Evolutionary conservation across 2,113 vertebrate species (phyloP), one percentile per base, ranked within the genome.

Genomic region (Syngnathoides biaculeatus): DNA sequence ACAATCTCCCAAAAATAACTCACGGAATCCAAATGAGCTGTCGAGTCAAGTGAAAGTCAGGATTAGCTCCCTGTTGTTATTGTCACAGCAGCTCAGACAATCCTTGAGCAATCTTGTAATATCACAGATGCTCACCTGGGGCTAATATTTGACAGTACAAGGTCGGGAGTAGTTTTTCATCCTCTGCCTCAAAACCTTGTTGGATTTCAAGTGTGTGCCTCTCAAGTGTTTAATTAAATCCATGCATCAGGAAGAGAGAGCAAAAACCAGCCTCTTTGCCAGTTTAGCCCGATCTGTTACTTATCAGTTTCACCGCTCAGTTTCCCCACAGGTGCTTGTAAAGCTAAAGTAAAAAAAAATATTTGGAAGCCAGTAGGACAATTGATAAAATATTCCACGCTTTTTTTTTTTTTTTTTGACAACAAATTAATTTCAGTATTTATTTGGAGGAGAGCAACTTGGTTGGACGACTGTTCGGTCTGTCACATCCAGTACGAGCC

Each of bases 141-240:
- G 67, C 55, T 55, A 43, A 59, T 30, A 30, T 65, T 24, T 60
- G 61, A 47, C 53, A 45, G 27, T 15, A 22, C 13, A 6, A 12
- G 2, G 14, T 24, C 27, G 35, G 52, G 5, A 73, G 40, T 62
- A 12, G 40, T 56, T 45, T 17, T 69, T 65, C 17, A 65, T 27
- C 53, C 26, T 62, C n/a, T 56, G 57, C 63, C 35, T 55, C 1
- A 9, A 65, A 40, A 22, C 17, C 27, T 60, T 45, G 38, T 56
- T 42, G 40, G n/a, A 62, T 63, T 67, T 38, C 43, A 24, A 62
- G 42, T 64, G 5, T 27, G 26, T 24, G 24, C 45, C 71, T 22
- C 30, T 57, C 11, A 57, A 64, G 30, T 42, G 59, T 24, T 65
- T 65, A 50, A 65, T 65, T 30, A 47, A 22, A 73, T 62, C n/a